Conservation (phyloP, 2,113 vertebrate species). For the Oncorhynchus keta region DNA sequence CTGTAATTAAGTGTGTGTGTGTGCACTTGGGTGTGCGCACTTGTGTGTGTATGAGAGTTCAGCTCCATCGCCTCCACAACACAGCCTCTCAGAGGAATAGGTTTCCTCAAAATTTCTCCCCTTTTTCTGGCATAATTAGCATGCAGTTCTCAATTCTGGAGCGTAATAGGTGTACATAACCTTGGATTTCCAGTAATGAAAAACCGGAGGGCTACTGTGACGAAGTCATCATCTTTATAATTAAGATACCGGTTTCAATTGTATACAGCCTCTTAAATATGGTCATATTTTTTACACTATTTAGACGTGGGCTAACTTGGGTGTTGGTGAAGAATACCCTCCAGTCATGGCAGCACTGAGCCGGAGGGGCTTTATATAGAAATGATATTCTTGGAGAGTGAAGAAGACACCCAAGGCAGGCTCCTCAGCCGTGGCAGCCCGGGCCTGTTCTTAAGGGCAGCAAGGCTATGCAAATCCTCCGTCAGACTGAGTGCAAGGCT, state of each 20-base stretch:
- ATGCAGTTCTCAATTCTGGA: constrained; percentile 82
- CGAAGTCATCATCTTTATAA: constrained; percentile 80
- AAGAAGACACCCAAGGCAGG: background rate
- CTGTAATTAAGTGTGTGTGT: constrained; percentile 12
- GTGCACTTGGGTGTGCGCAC: constrained; percentile 23
- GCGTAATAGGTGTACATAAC: constrained; percentile 86
- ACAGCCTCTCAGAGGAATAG: constrained; percentile 78
- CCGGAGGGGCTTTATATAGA: constrained; percentile 49
- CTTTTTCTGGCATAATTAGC: constrained; percentile 80
- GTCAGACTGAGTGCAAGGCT: constrained; percentile 78
- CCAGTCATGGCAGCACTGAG: constrained; percentile 19
- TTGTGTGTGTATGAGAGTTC: constrained; percentile 56
- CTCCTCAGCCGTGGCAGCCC: background rate
- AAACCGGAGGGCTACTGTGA: constrained; percentile 76
- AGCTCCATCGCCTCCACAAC: constrained; percentile 69
- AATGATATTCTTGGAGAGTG: constrained; percentile 57
- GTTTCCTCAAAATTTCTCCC: constrained; percentile 76
- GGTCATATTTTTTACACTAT: constrained; percentile 72
- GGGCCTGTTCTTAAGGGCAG: constrained; percentile 67
- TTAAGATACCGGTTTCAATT: constrained; percentile 74
- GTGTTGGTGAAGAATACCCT: constrained; percentile 58
- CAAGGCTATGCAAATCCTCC: constrained; percentile 80
- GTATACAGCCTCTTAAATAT: constrained; percentile 69
- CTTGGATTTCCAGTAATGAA: constrained; percentile 83
- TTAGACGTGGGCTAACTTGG: constrained; percentile 46